Evolutionary conservation across 2,888 invertebrate species (phyloP).

Genomic region (Netelia fuscicornis): DNA sequence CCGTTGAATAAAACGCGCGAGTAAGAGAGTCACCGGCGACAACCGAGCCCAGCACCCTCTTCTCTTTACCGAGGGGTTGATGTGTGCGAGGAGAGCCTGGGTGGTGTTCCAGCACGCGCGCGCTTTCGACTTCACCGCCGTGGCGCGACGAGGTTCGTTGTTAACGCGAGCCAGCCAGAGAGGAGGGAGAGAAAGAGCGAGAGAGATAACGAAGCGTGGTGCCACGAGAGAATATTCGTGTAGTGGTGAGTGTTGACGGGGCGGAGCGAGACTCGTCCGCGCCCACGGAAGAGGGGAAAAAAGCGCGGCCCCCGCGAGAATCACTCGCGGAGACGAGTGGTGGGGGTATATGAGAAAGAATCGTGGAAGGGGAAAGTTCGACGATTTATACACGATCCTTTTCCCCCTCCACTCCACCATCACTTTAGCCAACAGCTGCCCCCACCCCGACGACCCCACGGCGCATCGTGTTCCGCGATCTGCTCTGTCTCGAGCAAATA

Average conservation of each 20-base stretch:
- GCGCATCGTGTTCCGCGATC: constrained; percentile 41
- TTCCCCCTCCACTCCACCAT: constrained; percentile 60
- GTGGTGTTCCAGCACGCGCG: constrained; percentile 45
- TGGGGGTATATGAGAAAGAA: constrained; percentile 80
- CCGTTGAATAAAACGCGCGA: constrained; percentile 17
- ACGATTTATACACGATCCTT: constrained; percentile 76
- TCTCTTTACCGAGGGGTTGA: background rate
- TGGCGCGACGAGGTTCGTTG: constrained; percentile 30
- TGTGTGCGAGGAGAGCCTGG: background rate
- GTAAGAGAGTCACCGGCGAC: constrained; percentile 8
- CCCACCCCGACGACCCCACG: background rate
- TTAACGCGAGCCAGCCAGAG: constrained; percentile 2
- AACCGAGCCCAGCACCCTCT: background rate
- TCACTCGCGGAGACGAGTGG: constrained; percentile 33
- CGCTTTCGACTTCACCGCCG: constrained; percentile 52
- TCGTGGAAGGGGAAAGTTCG: constrained; percentile 74
- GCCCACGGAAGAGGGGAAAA: constrained; percentile 86
- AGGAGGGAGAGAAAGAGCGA: constrained; percentile 18
- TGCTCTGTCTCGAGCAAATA: constrained; percentile 56
- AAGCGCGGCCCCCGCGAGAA: constrained; percentile 80
- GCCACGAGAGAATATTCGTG: constrained; percentile 36
- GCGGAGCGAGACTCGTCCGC: constrained; percentile 85
- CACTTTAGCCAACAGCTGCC: background rate
- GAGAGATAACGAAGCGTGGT: background rate
- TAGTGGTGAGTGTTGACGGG: constrained; percentile 77